Evolutionary conservation across 2,797 vertebrate genomes (phyloP).

Genomic region (Setipinna tenuifilis): DNA sequence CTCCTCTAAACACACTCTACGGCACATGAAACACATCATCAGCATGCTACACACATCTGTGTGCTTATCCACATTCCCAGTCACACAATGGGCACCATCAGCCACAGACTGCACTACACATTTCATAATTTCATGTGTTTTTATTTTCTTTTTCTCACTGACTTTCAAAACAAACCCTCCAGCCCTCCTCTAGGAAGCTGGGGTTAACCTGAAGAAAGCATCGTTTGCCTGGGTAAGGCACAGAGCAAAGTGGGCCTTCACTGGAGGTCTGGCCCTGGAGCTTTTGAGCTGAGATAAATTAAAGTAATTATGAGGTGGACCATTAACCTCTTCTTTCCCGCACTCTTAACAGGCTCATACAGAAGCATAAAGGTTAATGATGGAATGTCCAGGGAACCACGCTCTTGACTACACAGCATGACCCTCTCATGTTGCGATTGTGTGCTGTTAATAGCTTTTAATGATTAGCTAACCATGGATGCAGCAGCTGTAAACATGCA

Average conservation of each 20-base stretch:
- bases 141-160: neutral
- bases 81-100: too few relatives aligned
- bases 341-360: neutral
- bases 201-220: neutral
- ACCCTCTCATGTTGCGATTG: neutral
- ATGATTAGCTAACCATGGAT: neutral
- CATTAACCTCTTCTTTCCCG: slow-evolving; percentile 38
- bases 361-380: slow-evolving; percentile 43
- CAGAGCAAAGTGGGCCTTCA: slow-evolving; percentile 29
- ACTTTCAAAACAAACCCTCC: neutral
- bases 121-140: neutral
- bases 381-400: slow-evolving; percentile 3
- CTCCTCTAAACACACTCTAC: too few relatives aligned
- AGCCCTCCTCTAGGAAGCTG: neutral
- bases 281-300: slow-evolving; percentile 40
- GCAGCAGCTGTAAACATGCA: neutral
- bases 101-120: neutral
- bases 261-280: neutral
- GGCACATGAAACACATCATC: too few relatives aligned
- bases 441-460: slow-evolving; percentile 1
- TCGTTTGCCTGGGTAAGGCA: neutral
- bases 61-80: too few relatives aligned
- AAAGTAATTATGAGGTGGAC: slow-evolving; percentile 29
- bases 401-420: neutral
- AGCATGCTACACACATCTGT: too few relatives aligned